Percentiles rank a stretch among this genome's conserved stretches.
Evolutionary conservation across 2,113 vertebrate species (phyloP).

Genomic region (Python bivittatus): DNA sequence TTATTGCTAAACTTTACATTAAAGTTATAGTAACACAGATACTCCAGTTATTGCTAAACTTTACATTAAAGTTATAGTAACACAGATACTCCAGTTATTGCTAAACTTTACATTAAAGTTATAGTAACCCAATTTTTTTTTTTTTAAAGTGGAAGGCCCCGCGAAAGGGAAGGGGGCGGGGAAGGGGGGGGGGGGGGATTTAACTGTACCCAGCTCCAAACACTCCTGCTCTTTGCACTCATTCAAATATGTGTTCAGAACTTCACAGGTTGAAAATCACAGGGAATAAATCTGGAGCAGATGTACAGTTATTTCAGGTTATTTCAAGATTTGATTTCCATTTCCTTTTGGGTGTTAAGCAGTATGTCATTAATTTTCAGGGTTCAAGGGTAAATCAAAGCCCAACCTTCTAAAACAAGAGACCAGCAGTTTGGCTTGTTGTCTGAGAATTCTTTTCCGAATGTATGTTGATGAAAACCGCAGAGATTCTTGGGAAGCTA

Average conservation of each 20-base stretch:
- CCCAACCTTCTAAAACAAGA: constrained; percentile 98
- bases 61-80: background rate
- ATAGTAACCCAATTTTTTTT: background rate
- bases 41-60: background rate
- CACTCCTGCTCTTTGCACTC: background rate
- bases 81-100: background rate
- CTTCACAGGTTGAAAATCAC: background rate
- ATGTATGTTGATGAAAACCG: constrained; percentile 91
- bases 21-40: background rate
- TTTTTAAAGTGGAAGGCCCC: background rate
- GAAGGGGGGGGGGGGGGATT: no score
- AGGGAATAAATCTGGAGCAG: background rate
- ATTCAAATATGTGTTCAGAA: background rate
- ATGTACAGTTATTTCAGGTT: background rate
- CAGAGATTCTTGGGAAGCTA: constrained; percentile 84
- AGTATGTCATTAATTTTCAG: constrained; percentile 67
- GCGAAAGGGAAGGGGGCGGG: background rate
- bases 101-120: background rate
- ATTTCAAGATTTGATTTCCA: background rate
- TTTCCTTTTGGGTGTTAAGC: background rate
- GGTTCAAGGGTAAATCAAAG: constrained; percentile 99
- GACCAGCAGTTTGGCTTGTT: constrained; percentile 96
- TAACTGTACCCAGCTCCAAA: background rate
- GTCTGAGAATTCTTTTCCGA: constrained; percentile 91
- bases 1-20: background rate